phyloP scores from a whole-genome alignment of 2,113 vertebrate species.

The Gallinago media region DNA sequence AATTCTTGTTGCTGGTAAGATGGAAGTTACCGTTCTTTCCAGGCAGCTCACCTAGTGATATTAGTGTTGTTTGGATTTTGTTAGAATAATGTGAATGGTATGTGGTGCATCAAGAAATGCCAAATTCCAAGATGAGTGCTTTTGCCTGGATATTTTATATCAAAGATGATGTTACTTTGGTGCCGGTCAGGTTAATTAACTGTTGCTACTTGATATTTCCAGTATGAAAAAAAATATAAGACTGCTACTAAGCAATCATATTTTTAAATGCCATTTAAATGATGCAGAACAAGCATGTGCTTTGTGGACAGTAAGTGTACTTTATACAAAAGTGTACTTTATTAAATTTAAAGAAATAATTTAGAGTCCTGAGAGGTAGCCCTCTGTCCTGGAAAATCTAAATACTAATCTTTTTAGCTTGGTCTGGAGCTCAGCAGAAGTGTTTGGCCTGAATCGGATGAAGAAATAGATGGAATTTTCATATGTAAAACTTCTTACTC shows the following conservation, averaged over 20 bases:
- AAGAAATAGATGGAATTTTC: slow-evolving; percentile 16
- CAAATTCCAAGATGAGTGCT: background rate
- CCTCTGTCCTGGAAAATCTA: background rate
- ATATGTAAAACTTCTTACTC: background rate
- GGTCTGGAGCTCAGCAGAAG: background rate
- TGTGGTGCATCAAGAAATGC: background rate
- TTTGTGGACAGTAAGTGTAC: background rate
- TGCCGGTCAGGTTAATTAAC: background rate
- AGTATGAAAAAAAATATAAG: background rate
- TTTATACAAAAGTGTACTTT: background rate
- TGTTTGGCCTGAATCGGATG: background rate
- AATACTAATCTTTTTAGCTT: background rate
- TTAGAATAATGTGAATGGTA: background rate
- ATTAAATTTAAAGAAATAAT: background rate
- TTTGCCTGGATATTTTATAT: background rate
- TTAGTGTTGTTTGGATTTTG: background rate
- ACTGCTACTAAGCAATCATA: background rate
- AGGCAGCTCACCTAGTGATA: background rate
- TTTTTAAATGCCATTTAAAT: background rate
- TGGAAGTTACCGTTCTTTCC: background rate
- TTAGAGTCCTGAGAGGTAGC: background rate
- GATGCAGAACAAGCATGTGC: background rate
- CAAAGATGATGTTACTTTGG: background rate
- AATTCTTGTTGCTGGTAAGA: background rate
- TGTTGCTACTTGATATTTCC: background rate